A percentile compares a stretch with the other conserved stretches of the same genome.
Conservation (phyloP, 2,797 vertebrate species). For the Synaphobranchus kaupii region DNA sequence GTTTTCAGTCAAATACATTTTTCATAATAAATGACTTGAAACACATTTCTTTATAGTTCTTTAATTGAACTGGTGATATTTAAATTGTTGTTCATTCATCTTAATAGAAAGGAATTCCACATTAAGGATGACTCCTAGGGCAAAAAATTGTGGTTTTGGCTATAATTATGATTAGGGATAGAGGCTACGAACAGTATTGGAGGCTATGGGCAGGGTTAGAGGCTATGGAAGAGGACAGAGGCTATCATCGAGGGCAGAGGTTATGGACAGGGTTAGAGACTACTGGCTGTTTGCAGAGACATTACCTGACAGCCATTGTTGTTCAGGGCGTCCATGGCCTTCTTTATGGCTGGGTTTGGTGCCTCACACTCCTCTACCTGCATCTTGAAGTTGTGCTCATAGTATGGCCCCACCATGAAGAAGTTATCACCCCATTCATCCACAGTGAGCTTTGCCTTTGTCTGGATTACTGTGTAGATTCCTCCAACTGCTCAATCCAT, state of each 20-base stretch:
- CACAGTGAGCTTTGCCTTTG: slow-evolving; percentile 88
- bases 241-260: neutral
- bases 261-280: neutral
- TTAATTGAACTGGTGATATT: too few relatives aligned
- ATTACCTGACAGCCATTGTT: slow-evolving; percentile 87
- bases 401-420: slow-evolving; percentile 91
- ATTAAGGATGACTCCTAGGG: too few relatives aligned
- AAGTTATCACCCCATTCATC: slow-evolving; percentile 97
- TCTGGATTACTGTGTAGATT: slow-evolving; percentile 97
- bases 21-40: too few relatives aligned
- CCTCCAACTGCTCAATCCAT: slow-evolving; percentile 81
- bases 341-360: slow-evolving; percentile 70
- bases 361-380: slow-evolving; percentile 91
- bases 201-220: neutral
- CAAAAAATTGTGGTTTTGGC: too few relatives aligned
- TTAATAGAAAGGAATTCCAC: too few relatives aligned
- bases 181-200: too few relatives aligned
- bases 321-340: slow-evolving; percentile 81
- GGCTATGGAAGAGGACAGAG: neutral
- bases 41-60: too few relatives aligned
- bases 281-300: slow-evolving; percentile 23
- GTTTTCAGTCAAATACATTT: too few relatives aligned
- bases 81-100: too few relatives aligned
- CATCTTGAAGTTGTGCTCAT: slow-evolving; percentile 90
- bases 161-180: neutral